Base-by-base conservation (phyloP, 2,113 vertebrate genomes). In the Xenopus borealis region DNA sequence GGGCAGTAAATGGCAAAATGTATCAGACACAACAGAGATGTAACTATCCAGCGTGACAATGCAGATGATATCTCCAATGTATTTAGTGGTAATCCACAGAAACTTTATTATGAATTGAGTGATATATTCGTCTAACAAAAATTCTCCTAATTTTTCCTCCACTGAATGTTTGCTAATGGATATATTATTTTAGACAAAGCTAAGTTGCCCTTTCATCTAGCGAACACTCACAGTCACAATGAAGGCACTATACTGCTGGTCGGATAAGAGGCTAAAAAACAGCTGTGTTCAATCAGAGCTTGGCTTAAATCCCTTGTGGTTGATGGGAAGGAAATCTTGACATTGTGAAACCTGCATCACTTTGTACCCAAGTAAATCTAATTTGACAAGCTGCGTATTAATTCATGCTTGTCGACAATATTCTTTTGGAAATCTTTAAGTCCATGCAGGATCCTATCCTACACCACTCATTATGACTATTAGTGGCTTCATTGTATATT, bases 271-370 rank as follows among this genome's bases (percentile, higher is more conserved):
- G 52, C 30, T 69, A 10, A 62, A 23, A 62, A 40, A 75, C 72
- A 75, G 57, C 68, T 75, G 72, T 62, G 69, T 75, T 61, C 62
- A 62, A 75, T 75, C 58, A 69, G 66, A 33, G 16, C 30, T 67
- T 16, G 18, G 18, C 57, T 20, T 75, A 44, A 47, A 16, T 75
- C 65, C 66, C 73, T 18, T 69, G 73, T 69, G 73, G 53, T 52
- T 69, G 33, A 59, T 53, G 66, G 72, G 66, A 69, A 75, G 73
- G 73, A 75, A 75, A 69, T 62, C 73, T 75, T 69, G 66, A 75
- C 73, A 75, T 62, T 69, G 58, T 75, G 73, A 69, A 69, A 47
- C 47, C 69, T 18, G 66, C 73, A 69, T 75, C 11, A 61, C 23
- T 69, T 59, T 59, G 58, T 69, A 62, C 40, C 66, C 45, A 62